These are phyloP conservation scores for Alloscopus bannaensis DNA, from an alignment of 2,888 invertebrate species.

Conservation along the genomic window DNA sequence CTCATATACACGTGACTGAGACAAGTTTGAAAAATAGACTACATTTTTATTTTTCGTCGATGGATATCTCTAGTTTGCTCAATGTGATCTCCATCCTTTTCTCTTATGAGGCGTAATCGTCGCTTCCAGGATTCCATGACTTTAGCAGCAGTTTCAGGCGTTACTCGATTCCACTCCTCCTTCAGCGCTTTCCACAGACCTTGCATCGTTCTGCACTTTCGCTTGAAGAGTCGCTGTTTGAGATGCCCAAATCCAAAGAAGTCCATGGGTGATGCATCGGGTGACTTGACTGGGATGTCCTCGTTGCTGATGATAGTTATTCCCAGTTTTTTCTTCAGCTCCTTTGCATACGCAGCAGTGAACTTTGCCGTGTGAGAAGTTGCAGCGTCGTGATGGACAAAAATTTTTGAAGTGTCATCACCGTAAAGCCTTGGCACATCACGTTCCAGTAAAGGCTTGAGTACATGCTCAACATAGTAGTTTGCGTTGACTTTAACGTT, in stretches of 20 bases:
- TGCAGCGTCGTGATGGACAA: constrained; percentile 47
- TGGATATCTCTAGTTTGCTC: too few species aligned
- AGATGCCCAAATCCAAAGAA: background rate
- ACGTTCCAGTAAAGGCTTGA: constrained; percentile 33
- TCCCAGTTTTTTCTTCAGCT: constrained; percentile 33
- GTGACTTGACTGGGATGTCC: constrained; percentile 8
- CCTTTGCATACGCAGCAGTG: constrained; percentile 14
- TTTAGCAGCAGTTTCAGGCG: constrained; percentile 2
- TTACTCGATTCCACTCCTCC: constrained; percentile 5
- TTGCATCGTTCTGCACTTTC: background rate
- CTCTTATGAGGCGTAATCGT: background rate
- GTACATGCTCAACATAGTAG: constrained; percentile 33
- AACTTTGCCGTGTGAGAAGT: constrained; percentile 31
- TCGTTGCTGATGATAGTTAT: constrained; percentile 28
- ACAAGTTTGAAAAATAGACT: too few species aligned
- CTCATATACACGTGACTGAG: too few species aligned
- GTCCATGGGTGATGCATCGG: background rate
- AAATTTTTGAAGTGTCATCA: constrained; percentile 34
- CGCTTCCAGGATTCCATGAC: constrained; percentile 12
- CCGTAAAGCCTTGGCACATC: constrained; percentile 23
- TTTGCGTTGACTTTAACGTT: constrained; percentile 47
- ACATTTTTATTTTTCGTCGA: too few species aligned
- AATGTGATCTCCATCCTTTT: constrained; percentile 1
- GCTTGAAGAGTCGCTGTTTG: background rate
- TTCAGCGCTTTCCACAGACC: background rate